Evolutionary conservation across 1,140 invertebrate species (phyloP).

Genomic region (Nixonia krombeini): DNA sequence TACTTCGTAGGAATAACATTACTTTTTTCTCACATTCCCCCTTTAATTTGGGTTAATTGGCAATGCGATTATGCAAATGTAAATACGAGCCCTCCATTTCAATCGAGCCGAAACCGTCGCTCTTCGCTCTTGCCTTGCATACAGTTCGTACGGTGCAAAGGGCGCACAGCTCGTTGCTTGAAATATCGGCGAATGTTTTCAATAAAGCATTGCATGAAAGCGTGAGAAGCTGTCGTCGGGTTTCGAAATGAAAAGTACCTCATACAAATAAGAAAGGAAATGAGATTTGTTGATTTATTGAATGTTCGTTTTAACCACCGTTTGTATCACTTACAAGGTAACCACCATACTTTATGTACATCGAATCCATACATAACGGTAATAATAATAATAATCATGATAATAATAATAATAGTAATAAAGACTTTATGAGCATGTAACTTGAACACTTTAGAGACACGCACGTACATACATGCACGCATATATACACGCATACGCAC

Average conservation of each 20-base stretch:
- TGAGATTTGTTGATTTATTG: conserved; percentile 28
- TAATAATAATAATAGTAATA: neutral
- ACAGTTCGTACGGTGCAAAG: too few relatives aligned
- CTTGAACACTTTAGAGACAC: too few relatives aligned
- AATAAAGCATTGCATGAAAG: too few relatives aligned
- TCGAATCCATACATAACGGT: conserved; percentile 43
- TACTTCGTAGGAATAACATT: neutral
- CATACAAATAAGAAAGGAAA: too few relatives aligned
- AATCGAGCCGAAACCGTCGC: neutral
- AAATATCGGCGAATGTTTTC: too few relatives aligned
- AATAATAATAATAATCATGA: neutral
- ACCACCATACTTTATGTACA: conserved; percentile 43
- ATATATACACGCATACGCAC: too few relatives aligned
- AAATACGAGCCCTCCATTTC: neutral
- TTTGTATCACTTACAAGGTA: neutral
- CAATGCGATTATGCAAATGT: conserved; percentile 1
- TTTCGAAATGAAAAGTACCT: too few relatives aligned
- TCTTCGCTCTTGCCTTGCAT: too few relatives aligned
- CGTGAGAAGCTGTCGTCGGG: too few relatives aligned
- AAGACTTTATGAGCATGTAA: too few relatives aligned
- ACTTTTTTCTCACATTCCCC: neutral
- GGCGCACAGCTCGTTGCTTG: too few relatives aligned
- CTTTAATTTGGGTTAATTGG: conserved; percentile 1
- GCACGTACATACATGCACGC: neutral
- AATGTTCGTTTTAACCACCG: conserved; percentile 39